These are phyloP conservation scores for Heliocidaris tuberculata DNA, from an alignment of 35 echinoderm and acorn worm genomes.

Conservation along the genomic window DNA sequence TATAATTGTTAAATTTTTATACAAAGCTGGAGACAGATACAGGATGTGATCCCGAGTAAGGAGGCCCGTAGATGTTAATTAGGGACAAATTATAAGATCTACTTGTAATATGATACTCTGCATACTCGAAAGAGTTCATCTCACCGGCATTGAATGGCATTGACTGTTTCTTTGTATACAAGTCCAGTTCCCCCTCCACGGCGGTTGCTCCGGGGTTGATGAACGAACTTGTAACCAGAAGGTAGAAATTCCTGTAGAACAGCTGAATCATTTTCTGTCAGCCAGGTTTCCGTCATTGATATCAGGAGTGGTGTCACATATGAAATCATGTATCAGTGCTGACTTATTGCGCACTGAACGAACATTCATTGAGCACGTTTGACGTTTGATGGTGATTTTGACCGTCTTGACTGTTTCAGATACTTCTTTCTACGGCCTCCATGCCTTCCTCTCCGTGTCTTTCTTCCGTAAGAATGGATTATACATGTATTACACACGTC, in stretches of 20 bases:
- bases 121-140: neutral
- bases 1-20: slow-evolving; percentile 24
- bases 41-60: slow-evolving; percentile 5
- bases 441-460: too few species aligned
- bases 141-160: slow-evolving; percentile 9
- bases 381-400: neutral
- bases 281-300: slow-evolving; percentile 22
- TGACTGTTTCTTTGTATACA: neutral
- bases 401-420: neutral
- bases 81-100: slow-evolving; percentile 27
- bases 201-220: neutral
- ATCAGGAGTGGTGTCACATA: neutral
- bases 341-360: too few species aligned
- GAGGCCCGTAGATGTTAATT: slow-evolving; percentile 22
- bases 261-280: neutral
- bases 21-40: neutral
- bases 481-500: too few species aligned
- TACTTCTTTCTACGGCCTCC: too few species aligned
- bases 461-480: too few species aligned
- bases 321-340: too few species aligned
- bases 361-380: too few species aligned
- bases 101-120: slow-evolving; percentile 33
- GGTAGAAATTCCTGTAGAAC: neutral
- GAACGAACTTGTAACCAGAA: neutral
- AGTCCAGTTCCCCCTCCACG: slow-evolving; percentile 38